phyloP scores from a whole-genome alignment of 2,797 vertebrate species.

The Spheniscus humboldti region DNA sequence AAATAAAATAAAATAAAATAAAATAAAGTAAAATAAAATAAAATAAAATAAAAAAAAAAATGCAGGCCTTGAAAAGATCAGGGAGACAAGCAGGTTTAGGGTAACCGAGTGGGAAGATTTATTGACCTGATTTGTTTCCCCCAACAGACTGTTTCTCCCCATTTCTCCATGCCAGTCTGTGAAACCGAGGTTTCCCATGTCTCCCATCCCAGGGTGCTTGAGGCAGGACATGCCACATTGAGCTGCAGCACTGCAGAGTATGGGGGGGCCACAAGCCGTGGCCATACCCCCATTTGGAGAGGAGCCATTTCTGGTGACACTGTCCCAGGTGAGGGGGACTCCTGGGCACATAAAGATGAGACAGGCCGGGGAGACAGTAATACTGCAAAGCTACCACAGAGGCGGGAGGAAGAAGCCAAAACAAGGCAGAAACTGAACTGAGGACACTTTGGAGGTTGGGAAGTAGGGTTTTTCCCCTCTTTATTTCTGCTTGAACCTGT shows the following conservation, averaged over 20 bases:
- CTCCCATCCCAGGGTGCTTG: neutral
- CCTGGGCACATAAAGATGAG: neutral
- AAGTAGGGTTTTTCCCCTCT: neutral
- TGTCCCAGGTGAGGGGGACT: neutral
- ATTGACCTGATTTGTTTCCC: neutral
- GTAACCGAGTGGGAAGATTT: neutral
- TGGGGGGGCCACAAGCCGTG: fast-evolving
- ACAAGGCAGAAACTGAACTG: neutral
- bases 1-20: neutral
- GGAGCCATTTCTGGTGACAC: neutral
- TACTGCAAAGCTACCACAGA: neutral
- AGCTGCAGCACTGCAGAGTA: neutral
- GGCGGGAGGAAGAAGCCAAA: neutral
- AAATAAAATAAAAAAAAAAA: neutral
- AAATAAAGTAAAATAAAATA: neutral
- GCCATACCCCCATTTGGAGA: neutral
- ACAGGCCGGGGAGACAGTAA: neutral
- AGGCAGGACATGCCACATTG: fast-evolving
- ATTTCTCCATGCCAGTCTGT: neutral
- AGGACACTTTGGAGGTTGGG: neutral
- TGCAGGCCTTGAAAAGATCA: neutral
- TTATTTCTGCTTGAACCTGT: neutral
- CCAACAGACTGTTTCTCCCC: neutral
- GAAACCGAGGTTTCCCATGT: neutral
- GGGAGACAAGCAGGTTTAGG: neutral